These are phyloP conservation scores for Coccyzus lansbergi DNA, from an alignment of 2,797 vertebrate genomes.

Conservation along the genomic window DNA sequence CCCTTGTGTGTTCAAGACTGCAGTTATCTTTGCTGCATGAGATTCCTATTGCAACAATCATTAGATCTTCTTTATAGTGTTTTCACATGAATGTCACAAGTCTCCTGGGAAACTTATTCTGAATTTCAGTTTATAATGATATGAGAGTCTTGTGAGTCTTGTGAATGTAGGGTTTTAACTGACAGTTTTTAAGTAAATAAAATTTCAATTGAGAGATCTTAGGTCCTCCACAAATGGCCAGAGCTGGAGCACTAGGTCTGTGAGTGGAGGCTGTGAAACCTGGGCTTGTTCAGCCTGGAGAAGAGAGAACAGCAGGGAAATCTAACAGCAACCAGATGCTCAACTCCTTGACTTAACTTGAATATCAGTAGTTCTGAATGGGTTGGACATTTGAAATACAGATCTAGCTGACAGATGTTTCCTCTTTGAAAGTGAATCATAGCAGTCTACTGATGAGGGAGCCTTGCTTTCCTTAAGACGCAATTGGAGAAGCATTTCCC, in stretches of 20 bases:
- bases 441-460: neutral
- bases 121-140: neutral
- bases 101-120: neutral
- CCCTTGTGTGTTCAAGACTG: neutral
- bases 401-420: neutral
- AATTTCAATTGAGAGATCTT: neutral
- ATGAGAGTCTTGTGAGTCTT: constrained; percentile 42
- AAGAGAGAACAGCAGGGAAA: neutral
- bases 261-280: neutral
- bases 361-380: neutral
- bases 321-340: neutral
- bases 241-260: neutral
- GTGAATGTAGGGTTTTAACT: neutral
- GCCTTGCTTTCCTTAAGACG: neutral
- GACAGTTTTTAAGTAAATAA: neutral
- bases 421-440: neutral
- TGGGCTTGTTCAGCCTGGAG: neutral
- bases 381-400: neutral
- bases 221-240: neutral
- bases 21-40: neutral
- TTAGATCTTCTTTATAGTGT: neutral
- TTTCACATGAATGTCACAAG: constrained; percentile 56
- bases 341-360: neutral
- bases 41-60: neutral
- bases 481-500: neutral